These are phyloP conservation scores for Hydriomena furcata DNA, from an alignment of 2,888 invertebrate species.

Conservation along the genomic window DNA sequence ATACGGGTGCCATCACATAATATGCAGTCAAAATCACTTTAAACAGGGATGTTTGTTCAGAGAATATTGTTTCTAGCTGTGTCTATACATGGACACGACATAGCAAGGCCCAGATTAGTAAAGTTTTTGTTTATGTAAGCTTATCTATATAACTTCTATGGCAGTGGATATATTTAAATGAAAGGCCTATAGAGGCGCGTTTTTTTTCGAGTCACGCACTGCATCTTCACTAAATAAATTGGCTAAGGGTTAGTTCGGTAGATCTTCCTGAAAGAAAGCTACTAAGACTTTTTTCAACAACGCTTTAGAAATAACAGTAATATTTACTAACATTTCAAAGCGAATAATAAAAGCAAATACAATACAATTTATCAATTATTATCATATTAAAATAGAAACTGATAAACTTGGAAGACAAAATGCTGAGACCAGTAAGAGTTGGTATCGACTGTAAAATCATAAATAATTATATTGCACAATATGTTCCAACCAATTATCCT, in stretches of 20 bases:
- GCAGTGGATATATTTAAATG: conserved; percentile 57
- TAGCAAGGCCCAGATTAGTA: neutral
- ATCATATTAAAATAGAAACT: conserved; percentile 2
- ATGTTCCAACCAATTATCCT: conserved; percentile 4
- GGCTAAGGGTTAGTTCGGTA: too few relatives aligned
- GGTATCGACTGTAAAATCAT: conserved; percentile 28
- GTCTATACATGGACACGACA: neutral
- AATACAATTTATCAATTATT: neutral
- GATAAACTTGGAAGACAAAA: conserved; percentile 49
- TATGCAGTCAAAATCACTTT: conserved; percentile 19
- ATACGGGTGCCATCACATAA: conserved; percentile 1
- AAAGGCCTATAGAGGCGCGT: neutral
- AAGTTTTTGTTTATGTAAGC: neutral
- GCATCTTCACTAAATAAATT: too few relatives aligned
- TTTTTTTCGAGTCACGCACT: too few relatives aligned
- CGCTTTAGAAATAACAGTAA: too few relatives aligned
- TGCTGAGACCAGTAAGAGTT: conserved; percentile 35
- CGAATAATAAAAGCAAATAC: neutral
- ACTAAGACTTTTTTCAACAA: too few relatives aligned
- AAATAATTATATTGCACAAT: conserved; percentile 44
- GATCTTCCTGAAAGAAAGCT: too few relatives aligned
- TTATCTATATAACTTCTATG: conserved; percentile 63
- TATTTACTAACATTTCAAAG: neutral
- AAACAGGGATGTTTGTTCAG: neutral
- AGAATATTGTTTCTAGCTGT: too few relatives aligned